Conservation (phyloP, 2,113 vertebrate species). For the Bostrychus sinensis region DNA sequence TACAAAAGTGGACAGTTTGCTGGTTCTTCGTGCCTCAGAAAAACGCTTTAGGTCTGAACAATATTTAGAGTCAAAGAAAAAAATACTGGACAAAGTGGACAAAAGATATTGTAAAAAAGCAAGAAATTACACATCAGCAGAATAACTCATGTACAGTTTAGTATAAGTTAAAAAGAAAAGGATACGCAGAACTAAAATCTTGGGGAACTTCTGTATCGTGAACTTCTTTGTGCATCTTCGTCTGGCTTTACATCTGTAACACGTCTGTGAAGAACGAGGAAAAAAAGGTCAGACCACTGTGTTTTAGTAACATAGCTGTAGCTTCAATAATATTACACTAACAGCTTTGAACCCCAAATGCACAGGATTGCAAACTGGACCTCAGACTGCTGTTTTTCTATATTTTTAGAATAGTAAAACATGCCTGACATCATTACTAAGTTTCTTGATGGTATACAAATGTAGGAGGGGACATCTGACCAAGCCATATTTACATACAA, state of each 20-base stretch:
- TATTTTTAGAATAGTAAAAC: too few species aligned
- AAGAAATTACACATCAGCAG: neutral
- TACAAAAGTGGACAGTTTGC: constrained; percentile 97
- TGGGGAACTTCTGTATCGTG: constrained; percentile 97
- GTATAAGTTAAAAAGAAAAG: constrained; percentile 57
- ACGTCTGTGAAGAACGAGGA: constrained; percentile 80
- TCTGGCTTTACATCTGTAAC: constrained; percentile 93
- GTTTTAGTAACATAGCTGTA: neutral
- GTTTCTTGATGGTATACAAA: too few species aligned
- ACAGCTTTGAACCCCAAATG: neutral
- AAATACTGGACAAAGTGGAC: neutral
- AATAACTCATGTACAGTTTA: too few species aligned
- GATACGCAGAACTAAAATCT: constrained; percentile 99
- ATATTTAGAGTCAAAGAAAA: constrained; percentile 78
- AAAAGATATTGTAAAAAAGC: neutral
- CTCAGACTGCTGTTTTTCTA: too few species aligned
- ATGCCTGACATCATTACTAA: too few species aligned
- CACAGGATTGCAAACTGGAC: neutral
- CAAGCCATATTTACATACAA: too few species aligned
- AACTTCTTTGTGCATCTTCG: constrained; percentile 98
- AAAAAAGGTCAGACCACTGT: neutral
- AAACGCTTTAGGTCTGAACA: constrained; percentile 94
- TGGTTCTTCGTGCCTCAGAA: constrained; percentile 93
- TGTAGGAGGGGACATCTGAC: too few species aligned
- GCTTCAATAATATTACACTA: neutral